Base-by-base conservation (phyloP, 1,140 invertebrate genomes). In the Holotrichia oblita region DNA sequence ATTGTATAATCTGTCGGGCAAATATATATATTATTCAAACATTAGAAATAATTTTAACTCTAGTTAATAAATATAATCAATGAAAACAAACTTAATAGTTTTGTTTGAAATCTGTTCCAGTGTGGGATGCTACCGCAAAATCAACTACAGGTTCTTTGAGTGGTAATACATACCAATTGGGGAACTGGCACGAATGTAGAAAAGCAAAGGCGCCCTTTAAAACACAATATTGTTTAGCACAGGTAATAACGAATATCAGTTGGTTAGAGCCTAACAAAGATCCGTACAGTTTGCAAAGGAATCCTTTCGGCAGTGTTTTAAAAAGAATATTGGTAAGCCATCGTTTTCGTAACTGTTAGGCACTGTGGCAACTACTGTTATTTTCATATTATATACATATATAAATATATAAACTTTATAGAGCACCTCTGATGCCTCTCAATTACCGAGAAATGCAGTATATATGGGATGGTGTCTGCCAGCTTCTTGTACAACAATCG, bases 181-280 rank as follows among this genome's bases (percentile, higher is more conserved):
- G 91, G 0, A 90, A 92, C 83, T 92, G 90, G 80, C 91, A 93
- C 79, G 89, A 93, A 82, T 92, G 91, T 75, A 82, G 92, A 20
- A 81, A 85, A 14, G 86, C 86, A 0, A 85, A 89, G 40, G 85
- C 85, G 0, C 88, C 88, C 0, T 87, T 90, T 41, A 83, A 84
- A 41, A 88, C 88, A 0, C 88, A 90, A 83, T 91, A 91, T 82
- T 91, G 90, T 83, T 82, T 91, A 14, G 88, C 88, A 3, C 87
- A 89, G 7, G 84, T 90, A 12, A 77, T 82, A 78, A 55, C 84
- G 84, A 48, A 86, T 85, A 77, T 87, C 81, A 84, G 85, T 79
- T 20, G 83, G 87, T 64, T 86, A 14, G 73, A 79, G 3, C 44
- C 77, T 24, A 80, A 80, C 0, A 84, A 83, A 22, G 88, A 88